Evolutionary conservation across 2,888 invertebrate genomes (phyloP).

Genomic region (Hipparchia semele): DNA sequence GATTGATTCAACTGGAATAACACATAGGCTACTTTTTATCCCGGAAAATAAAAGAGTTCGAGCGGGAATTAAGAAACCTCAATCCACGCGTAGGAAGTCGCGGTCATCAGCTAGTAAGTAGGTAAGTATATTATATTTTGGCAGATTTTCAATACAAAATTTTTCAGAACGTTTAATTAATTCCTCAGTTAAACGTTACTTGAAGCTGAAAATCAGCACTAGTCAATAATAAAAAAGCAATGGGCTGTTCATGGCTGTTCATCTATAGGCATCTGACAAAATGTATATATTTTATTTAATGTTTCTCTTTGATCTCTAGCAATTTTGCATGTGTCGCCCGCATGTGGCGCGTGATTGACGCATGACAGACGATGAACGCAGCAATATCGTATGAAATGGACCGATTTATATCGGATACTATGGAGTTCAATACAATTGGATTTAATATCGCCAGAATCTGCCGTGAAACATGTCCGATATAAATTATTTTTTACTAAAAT

Average conservation of each 20-base stretch:
- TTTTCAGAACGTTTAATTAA: too few relatives aligned
- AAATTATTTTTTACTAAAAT: too few relatives aligned
- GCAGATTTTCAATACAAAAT: too few relatives aligned
- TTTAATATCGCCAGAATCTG: neutral
- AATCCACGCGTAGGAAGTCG: too few relatives aligned
- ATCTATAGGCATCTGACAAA: neutral
- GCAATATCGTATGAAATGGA: slow-evolving; percentile 28
- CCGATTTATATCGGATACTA: slow-evolving; percentile 17
- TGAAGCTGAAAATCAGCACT: too few relatives aligned
- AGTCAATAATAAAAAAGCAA: neutral
- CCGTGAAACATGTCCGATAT: neutral
- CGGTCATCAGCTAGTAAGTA: too few relatives aligned
- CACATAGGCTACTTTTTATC: too few relatives aligned
- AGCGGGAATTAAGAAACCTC: too few relatives aligned
- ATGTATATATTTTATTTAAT: slow-evolving; percentile 4
- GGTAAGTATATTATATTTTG: too few relatives aligned
- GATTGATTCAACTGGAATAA: too few relatives aligned
- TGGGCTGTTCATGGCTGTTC: neutral
- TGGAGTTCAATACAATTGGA: slow-evolving; percentile 1
- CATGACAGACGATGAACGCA: slow-evolving; percentile 24
- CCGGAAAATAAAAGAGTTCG: too few relatives aligned
- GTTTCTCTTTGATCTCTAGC: slow-evolving; percentile 18
- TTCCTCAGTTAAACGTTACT: too few relatives aligned
- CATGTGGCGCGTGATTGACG: slow-evolving; percentile 32
- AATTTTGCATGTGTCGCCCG: slow-evolving; percentile 24